phyloP scores from a whole-genome alignment of 92 coral and sea anemone genomes.

The Scolanthus callimorphus region DNA sequence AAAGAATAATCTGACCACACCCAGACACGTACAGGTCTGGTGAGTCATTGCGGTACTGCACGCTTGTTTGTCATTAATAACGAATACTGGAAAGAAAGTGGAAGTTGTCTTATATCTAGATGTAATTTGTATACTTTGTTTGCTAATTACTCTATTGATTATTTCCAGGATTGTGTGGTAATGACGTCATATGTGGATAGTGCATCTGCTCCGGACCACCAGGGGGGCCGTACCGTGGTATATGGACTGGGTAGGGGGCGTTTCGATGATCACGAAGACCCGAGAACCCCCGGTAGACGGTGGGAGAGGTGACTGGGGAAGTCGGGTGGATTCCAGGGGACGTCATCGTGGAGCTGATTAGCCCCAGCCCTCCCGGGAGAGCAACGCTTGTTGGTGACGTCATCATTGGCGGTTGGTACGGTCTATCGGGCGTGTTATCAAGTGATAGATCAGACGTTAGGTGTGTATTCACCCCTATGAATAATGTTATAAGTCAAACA shows the following conservation, averaged over 20 bases:
- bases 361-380: slow-evolving; percentile 43
- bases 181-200: slow-evolving; percentile 28
- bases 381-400: slow-evolving; percentile 42
- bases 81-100: no score
- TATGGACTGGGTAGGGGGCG: slow-evolving; percentile 51
- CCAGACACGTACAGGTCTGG: no score
- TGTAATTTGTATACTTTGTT: no score
- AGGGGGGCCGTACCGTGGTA: slow-evolving; percentile 46
- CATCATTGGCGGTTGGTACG: slow-evolving; percentile 32
- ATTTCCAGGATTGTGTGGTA: slow-evolving; percentile 19
- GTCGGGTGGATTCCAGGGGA: slow-evolving; percentile 59
- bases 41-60: no score
- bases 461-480: no score
- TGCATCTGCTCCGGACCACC: slow-evolving; percentile 22
- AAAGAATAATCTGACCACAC: no score
- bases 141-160: slow-evolving; percentile 3
- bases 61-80: no score
- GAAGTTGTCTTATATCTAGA: no score
- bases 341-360: slow-evolving; percentile 26
- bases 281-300: slow-evolving; percentile 55
- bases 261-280: slow-evolving; percentile 51
- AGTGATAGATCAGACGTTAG: slow-evolving; percentile 24
- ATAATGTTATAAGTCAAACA: no score
- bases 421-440: slow-evolving; percentile 30
- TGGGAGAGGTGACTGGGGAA: slow-evolving; percentile 44